phyloP scores from a whole-genome alignment of 2,113 vertebrate genomes.

The Ia io region DNA sequence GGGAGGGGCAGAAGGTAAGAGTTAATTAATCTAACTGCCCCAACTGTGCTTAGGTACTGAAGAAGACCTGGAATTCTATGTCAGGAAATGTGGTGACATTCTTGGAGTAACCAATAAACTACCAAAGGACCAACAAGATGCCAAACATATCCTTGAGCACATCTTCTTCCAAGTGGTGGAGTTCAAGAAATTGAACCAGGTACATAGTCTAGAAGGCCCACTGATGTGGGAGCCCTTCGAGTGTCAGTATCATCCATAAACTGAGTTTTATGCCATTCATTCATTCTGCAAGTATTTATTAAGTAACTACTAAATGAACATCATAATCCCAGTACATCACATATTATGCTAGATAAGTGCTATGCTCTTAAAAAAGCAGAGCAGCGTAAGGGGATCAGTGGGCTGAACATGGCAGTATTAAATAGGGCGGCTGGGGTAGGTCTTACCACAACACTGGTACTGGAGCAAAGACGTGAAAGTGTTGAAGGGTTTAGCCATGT shows the following conservation, averaged over 20 bases:
- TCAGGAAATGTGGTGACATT: slow-evolving; percentile 95
- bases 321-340: not conserved
- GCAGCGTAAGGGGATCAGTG: not conserved
- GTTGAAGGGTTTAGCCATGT: not conserved
- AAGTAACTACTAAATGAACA: not conserved
- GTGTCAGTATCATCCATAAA: not conserved
- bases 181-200: slow-evolving; percentile 98
- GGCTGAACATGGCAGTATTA: not conserved
- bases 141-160: slow-evolving; percentile 94
- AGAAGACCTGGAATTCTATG: slow-evolving; percentile 95
- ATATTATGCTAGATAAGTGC: not conserved
- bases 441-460: not conserved
- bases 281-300: not conserved
- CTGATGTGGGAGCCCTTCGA: not conserved
- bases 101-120: slow-evolving; percentile 91
- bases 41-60: slow-evolving; percentile 88
- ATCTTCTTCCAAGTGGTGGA: slow-evolving; percentile 98
- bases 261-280: not conserved
- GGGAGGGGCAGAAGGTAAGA: not conserved
- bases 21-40: not conserved
- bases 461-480: not conserved
- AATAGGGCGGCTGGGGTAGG: not conserved
- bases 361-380: not conserved
- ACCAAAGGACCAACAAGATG: slow-evolving; percentile 92
- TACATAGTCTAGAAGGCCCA: slow-evolving; percentile 61